Base-by-base conservation (phyloP, 2,797 vertebrate species). In the Cetoscarus ocellatus region DNA sequence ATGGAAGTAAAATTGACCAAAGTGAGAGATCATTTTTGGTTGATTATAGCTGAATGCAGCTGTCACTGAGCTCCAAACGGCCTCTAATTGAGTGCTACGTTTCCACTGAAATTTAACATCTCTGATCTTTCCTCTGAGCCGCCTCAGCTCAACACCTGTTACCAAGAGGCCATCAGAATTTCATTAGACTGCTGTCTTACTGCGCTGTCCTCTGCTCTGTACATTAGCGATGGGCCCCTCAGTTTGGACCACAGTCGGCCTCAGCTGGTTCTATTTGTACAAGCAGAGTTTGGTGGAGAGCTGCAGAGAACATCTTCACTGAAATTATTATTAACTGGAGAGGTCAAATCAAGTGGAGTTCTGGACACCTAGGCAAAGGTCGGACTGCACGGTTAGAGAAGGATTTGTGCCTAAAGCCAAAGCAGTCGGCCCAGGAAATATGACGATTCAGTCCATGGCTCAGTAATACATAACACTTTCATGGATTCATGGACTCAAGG, bases 71-170 rank as follows among this genome's bases (percentile, higher is more conserved):
- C 38, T 63, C 53, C 19, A 54, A 79, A 71, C 48, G 44, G 59
- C 45, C 84, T 53, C 80, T 82, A 86, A 88, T 84, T 72, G 82
- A 83, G 78, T 75, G 77, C 64, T 56, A 66, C 43, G 65, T 88
- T 86, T 86, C 82, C 79, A 78, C 61, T 57, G 77, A 83, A 82
- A 80, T 87, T 86, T 85, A 73, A 81, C 73, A 60, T 70, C 70
- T 62, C 64, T 87, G 88, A 90, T 87, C 85, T 87, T 88, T 84
- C 57, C 88, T 82, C 79, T 80, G 86, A 86, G 83, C 85, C 78
- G 38, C 81, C 83, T 75, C 40, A 70, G 76, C 74, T 63, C 63
- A 50, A 75, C 92, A 93, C 92, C 93, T 93, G 92, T 86, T 88
- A 79, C 84, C 91, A 88, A 91, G 57, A 70, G 47, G 66, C 83